These are phyloP conservation scores for Pecten maximus DNA, from an alignment of 2,888 invertebrate genomes.

Conservation along the genomic window DNA sequence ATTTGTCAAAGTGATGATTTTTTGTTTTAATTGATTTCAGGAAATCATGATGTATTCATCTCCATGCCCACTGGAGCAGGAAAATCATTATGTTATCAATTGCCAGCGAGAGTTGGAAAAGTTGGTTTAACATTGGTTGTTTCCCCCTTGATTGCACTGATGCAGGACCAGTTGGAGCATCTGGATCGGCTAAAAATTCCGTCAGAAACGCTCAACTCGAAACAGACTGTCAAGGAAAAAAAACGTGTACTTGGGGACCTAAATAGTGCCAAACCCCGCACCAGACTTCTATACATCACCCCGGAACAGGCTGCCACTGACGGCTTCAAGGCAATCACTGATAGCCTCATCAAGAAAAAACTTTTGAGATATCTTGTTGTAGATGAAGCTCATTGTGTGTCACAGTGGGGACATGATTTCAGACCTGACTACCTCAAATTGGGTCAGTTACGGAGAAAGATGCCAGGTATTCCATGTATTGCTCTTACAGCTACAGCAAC, in stretches of 20 bases:
- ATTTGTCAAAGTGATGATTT: too few species aligned
- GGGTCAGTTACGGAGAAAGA: slow-evolving; percentile 86
- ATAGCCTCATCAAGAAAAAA: slow-evolving; percentile 88
- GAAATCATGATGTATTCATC: slow-evolving; percentile 93
- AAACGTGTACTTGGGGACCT: slow-evolving; percentile 89
- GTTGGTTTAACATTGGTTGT: slow-evolving; percentile 93
- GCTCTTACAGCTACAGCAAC: slow-evolving; percentile 98
- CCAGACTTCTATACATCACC: slow-evolving; percentile 95
- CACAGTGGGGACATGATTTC: slow-evolving; percentile 99
- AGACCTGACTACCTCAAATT: slow-evolving; percentile 95
- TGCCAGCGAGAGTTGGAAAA: slow-evolving; percentile 92
- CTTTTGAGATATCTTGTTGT: slow-evolving; percentile 95
- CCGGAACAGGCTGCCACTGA: slow-evolving; percentile 96
- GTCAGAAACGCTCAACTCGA: slow-evolving; percentile 96
- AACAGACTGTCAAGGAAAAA: slow-evolving; percentile 90
- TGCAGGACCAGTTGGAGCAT: slow-evolving; percentile 96
- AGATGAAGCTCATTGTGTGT: slow-evolving; percentile 92
- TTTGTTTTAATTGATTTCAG: slow-evolving; percentile 72
- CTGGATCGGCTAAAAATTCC: slow-evolving; percentile 89
- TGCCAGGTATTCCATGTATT: slow-evolving; percentile 90
- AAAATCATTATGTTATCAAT: slow-evolving; percentile 97
- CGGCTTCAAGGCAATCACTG: slow-evolving; percentile 84
- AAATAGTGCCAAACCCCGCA: slow-evolving; percentile 88
- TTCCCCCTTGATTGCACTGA: slow-evolving; percentile 96
- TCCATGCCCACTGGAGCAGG: slow-evolving; percentile 99